Evolutionary conservation across 2,797 vertebrate genomes (phyloP).

Genomic region (Macrochelys suwanniensis): DNA sequence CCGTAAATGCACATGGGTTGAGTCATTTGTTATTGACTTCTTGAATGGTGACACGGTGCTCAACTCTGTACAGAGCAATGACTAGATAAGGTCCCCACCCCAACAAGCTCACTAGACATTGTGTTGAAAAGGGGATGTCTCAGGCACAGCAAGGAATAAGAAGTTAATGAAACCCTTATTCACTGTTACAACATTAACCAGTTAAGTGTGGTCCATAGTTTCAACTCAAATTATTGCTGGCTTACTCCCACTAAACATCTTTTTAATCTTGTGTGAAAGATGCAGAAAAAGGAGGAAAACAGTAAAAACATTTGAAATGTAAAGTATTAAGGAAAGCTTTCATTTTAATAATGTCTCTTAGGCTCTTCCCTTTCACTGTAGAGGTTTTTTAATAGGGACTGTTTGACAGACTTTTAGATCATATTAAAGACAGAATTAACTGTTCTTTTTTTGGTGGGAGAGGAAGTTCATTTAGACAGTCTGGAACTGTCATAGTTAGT

Average conservation of each 20-base stretch:
- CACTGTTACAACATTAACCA: slow-evolving; percentile 23
- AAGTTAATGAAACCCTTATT: slow-evolving; percentile 34
- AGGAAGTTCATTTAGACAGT: neutral
- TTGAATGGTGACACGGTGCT: neutral
- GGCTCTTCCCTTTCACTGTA: neutral
- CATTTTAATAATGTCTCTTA: neutral
- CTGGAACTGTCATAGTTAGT: neutral
- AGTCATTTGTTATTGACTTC: slow-evolving; percentile 58
- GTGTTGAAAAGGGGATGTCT: slow-evolving; percentile 15
- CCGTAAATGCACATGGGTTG: neutral
- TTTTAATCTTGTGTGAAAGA: neutral
- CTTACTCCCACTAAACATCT: neutral
- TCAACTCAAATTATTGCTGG: neutral
- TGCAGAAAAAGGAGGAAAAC: neutral
- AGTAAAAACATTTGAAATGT: neutral
- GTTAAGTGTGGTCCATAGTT: slow-evolving; percentile 16
- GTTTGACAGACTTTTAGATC: neutral
- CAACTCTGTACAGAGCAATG: slow-evolving; percentile 12
- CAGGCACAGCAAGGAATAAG: neutral
- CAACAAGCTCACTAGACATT: neutral
- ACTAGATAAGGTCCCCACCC: slow-evolving; percentile 1
- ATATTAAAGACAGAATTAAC: neutral
- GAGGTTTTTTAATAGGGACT: neutral
- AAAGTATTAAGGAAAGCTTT: neutral
- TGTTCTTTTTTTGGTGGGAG: neutral